These are phyloP conservation scores for Cyprichromis sp. DNA, from an alignment of 2,113 vertebrate species.

Conservation along the genomic window DNA sequence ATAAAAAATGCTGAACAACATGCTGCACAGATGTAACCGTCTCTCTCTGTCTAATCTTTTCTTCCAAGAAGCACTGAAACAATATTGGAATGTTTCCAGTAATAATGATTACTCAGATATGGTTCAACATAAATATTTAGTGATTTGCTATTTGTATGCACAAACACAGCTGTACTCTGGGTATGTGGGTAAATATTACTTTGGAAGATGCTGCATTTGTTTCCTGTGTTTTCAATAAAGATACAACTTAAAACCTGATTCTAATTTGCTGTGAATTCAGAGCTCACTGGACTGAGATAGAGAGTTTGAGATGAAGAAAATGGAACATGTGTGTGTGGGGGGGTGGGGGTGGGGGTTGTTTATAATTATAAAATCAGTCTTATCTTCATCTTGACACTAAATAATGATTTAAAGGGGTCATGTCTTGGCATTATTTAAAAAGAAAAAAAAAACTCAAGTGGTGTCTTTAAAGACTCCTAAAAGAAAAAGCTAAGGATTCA, in stretches of 20 bases:
- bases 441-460: too few species aligned
- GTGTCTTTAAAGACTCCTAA: too few species aligned
- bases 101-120: background rate
- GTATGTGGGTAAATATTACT: background rate
- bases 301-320: background rate
- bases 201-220: background rate
- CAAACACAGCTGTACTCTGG: background rate
- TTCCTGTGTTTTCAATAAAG: constrained; percentile 51
- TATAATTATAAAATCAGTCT: too few species aligned
- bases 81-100: background rate
- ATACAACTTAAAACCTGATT: background rate
- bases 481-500: too few species aligned
- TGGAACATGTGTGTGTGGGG: background rate
- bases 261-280: background rate
- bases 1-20: background rate
- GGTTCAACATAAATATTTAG: background rate
- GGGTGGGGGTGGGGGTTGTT: too few species aligned
- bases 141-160: background rate
- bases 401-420: too few species aligned
- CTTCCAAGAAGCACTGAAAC: background rate
- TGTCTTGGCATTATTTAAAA: too few species aligned
- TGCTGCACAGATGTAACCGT: background rate
- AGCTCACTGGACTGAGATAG: background rate
- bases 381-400: too few species aligned
- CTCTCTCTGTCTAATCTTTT: background rate